A percentile compares a stretch with the other conserved stretches of the same genome.
phyloP scores from a whole-genome alignment of 2,888 invertebrate genomes.

The Epiblema foenella region DNA sequence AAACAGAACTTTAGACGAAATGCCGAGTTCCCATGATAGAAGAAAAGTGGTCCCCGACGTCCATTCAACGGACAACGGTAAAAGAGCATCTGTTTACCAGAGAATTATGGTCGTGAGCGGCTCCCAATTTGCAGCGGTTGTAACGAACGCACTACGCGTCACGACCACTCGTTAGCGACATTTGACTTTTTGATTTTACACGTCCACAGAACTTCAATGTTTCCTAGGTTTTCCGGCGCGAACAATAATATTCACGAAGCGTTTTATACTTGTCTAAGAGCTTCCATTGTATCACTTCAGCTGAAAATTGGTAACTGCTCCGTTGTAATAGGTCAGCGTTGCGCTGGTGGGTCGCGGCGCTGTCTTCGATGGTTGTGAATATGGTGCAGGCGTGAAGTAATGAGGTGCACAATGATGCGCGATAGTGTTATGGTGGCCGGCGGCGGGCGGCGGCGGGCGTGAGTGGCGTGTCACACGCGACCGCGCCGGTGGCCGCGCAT shows the following conservation, averaged over 20 bases:
- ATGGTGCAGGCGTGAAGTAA: constrained; percentile 47
- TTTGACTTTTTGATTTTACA: constrained; percentile 49
- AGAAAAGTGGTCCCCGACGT: neutral
- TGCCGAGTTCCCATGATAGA: neutral
- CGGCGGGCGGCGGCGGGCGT: constrained; percentile 44
- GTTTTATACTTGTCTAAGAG: neutral
- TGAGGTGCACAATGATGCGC: constrained; percentile 43
- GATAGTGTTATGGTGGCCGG: constrained; percentile 35
- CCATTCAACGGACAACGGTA: constrained; percentile 19
- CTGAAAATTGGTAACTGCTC: too few species aligned
- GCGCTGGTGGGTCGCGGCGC: neutral
- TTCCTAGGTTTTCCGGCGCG: constrained; percentile 18
- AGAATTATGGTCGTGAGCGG: constrained; percentile 31
- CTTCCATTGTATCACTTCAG: neutral
- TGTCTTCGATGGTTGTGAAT: neutral
- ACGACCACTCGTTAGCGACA: constrained; percentile 53
- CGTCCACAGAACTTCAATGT: constrained; percentile 43
- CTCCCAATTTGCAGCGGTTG: constrained; percentile 33
- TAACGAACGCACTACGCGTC: constrained; percentile 37
- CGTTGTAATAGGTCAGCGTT: too few species aligned
- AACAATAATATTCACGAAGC: neutral
- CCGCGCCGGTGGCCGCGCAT: constrained; percentile 19
- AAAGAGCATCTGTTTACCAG: constrained; percentile 10
- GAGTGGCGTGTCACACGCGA: constrained; percentile 54
- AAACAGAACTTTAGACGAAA: constrained; percentile 3